These are phyloP conservation scores for Diuraphis noxia DNA, from an alignment of 1,140 invertebrate genomes.

Conservation along the genomic window DNA sequence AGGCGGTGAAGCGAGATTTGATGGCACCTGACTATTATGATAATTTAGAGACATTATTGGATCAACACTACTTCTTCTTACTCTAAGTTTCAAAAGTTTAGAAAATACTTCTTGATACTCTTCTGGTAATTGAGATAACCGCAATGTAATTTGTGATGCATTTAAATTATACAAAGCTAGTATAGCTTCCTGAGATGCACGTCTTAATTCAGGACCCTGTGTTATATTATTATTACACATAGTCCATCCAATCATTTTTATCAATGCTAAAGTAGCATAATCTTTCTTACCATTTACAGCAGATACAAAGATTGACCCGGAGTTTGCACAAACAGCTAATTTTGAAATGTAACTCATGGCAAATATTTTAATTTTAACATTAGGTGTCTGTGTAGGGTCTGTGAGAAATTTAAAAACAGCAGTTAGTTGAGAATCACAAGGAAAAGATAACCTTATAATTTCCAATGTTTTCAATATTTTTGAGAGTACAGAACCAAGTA, in stretches of 20 bases:
- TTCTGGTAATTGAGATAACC: slow-evolving; percentile 80
- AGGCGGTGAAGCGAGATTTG: slow-evolving; percentile 56
- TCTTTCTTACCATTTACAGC: slow-evolving; percentile 60
- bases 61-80: slow-evolving; percentile 49
- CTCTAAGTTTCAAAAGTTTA: slow-evolving; percentile 71
- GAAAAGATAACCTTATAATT: slow-evolving; percentile 72
- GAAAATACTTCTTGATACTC: slow-evolving; percentile 80
- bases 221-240: slow-evolving; percentile 66
- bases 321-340: slow-evolving; percentile 66
- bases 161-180: slow-evolving; percentile 88
- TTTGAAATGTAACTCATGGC: slow-evolving; percentile 76
- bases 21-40: slow-evolving; percentile 44
- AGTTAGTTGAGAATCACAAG: slow-evolving; percentile 68
- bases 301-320: slow-evolving; percentile 58
- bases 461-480: slow-evolving; percentile 88
- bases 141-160: slow-evolving; percentile 80
- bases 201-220: slow-evolving; percentile 74
- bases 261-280: slow-evolving; percentile 66
- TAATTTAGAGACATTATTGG: background rate
- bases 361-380: slow-evolving; percentile 78
- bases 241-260: slow-evolving; percentile 64
- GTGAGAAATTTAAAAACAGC: slow-evolving; percentile 77
- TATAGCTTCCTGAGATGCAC: slow-evolving; percentile 76
- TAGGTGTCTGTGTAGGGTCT: slow-evolving; percentile 88
- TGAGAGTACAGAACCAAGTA: slow-evolving; percentile 83